Conservation (phyloP, 2,797 vertebrate species). For the Amblyopsis hoosieri region DNA sequence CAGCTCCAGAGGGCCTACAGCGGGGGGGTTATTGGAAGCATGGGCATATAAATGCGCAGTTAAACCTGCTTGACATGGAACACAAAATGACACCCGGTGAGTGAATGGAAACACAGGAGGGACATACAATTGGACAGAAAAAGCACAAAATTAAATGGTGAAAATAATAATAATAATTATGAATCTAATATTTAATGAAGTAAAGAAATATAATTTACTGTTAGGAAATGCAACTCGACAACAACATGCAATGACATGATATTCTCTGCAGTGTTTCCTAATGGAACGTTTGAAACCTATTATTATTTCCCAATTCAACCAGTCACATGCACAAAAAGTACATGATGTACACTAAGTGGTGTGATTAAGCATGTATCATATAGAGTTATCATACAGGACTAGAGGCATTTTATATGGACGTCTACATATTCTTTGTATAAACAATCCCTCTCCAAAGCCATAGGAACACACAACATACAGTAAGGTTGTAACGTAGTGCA, state of each 20-base stretch:
- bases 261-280: too few relatives aligned
- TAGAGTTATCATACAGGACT: background rate
- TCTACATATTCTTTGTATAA: too few relatives aligned
- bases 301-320: background rate
- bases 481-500: too few relatives aligned
- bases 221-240: too few relatives aligned
- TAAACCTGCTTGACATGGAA: conserved; percentile 89
- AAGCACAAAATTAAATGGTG: conserved; percentile 19
- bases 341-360: background rate
- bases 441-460: too few relatives aligned
- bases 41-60: conserved; percentile 91
- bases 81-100: conserved; percentile 74
- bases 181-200: too few relatives aligned
- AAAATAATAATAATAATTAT: background rate
- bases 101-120: conserved; percentile 37
- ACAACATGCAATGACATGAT: too few relatives aligned
- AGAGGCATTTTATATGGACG: background rate
- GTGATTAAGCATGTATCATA: background rate
- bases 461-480: background rate
- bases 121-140: conserved; percentile 20
- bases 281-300: background rate
- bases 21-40: conserved; percentile 90
- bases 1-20: conserved; percentile 98
- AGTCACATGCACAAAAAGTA: background rate
- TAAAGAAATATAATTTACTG: too few relatives aligned